Conservation (phyloP, 2,113 vertebrate species). For the Gambusia holbrooki region DNA sequence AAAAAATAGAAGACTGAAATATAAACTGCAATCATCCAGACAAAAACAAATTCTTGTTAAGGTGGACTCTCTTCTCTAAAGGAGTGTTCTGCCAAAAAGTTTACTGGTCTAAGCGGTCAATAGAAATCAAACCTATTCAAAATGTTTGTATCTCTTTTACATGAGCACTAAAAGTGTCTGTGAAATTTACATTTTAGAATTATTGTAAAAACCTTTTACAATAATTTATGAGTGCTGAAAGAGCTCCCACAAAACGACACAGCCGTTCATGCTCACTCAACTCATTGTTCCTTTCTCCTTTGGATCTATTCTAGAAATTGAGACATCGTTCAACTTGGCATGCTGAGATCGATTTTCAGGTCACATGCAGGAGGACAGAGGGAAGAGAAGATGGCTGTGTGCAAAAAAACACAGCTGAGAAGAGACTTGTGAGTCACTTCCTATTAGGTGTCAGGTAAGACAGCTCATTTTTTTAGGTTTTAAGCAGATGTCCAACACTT, state of each 20-base stretch:
- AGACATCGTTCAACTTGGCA: neutral
- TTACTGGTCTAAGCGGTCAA: neutral
- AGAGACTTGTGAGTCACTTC: slow-evolving; percentile 7
- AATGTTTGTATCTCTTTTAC: neutral
- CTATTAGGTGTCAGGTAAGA: neutral
- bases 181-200: neutral
- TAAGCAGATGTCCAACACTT: neutral
- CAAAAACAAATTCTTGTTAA: neutral
- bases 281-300: neutral
- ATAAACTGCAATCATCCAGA: neutral
- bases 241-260: neutral
- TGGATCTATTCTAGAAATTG: neutral
- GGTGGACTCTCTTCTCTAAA: neutral
- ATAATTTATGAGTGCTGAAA: neutral
- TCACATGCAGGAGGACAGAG: neutral
- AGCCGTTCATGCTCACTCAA: neutral
- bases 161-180: neutral
- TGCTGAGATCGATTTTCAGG: neutral
- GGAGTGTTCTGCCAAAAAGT: neutral
- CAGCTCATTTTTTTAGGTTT: neutral
- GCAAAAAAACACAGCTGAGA: neutral
- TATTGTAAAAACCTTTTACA: neutral
- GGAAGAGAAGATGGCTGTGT: neutral
- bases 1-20: neutral
- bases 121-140: too few species aligned